phyloP scores from a whole-genome alignment of 2,113 vertebrate species.

The Rafetus swinhoei region DNA sequence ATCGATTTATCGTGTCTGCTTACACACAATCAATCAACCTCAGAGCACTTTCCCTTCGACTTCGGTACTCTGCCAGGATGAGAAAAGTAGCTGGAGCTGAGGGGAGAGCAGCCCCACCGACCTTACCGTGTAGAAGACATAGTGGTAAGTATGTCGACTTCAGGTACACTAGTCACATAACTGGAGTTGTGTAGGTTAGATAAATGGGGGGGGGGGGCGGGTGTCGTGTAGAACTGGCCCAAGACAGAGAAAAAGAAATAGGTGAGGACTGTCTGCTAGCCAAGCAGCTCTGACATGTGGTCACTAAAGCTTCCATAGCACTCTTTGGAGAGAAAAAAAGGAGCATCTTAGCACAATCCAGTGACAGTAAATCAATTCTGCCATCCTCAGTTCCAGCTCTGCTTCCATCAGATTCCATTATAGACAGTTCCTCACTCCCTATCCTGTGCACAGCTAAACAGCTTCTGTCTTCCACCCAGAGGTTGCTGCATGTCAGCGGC shows the following conservation, averaged over 20 bases:
- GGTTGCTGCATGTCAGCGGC: conserved; percentile 15
- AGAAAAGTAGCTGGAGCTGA: no score
- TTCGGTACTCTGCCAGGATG: no score
- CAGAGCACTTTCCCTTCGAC: no score
- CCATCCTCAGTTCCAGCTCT: conserved; percentile 19
- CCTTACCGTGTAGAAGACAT: no score
- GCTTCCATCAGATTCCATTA: not conserved
- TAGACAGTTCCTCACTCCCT: conserved; percentile 42
- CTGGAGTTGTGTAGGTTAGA: no score
- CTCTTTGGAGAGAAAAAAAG: not conserved
- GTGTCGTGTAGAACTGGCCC: no score
- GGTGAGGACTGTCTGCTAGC: not conserved
- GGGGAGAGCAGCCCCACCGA: no score
- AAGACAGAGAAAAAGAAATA: not conserved
- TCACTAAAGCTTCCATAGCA: not conserved
- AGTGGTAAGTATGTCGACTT: no score
- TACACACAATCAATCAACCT: no score
- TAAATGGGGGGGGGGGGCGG: no score
- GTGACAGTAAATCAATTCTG: conserved; percentile 15
- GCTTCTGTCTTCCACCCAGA: conserved; percentile 15
- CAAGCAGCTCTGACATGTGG: not conserved
- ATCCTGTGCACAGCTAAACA: not conserved
- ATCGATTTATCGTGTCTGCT: no score
- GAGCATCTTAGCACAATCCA: conserved; percentile 1
- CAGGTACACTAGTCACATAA: no score